These are phyloP conservation scores for Barbus barbus DNA, from an alignment of 2,113 vertebrate genomes.

Conservation along the genomic window DNA sequence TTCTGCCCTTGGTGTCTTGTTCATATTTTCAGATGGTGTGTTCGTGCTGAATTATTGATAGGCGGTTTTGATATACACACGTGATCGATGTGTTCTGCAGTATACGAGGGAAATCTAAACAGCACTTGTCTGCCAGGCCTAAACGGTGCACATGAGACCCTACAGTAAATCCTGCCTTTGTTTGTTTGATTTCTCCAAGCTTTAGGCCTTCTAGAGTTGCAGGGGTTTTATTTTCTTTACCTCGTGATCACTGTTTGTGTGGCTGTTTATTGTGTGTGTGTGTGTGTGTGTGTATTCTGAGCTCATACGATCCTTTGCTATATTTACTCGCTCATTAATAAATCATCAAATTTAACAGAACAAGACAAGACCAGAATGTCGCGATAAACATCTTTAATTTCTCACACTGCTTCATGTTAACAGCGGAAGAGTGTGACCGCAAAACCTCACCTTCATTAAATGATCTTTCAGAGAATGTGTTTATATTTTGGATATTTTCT, in stretches of 20 bases:
- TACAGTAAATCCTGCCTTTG: constrained; percentile 4
- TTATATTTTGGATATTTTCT: constrained; percentile 38
- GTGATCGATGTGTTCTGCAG: background rate
- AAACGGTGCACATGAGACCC: background rate
- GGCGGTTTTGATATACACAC: constrained; percentile 36
- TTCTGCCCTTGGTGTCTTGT: constrained; percentile 40
- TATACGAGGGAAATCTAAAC: constrained; percentile 26
- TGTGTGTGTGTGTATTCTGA: background rate
- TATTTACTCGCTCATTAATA: constrained; percentile 75
- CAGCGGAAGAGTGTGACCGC: background rate
- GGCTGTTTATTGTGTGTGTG: background rate
- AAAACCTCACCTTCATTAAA: constrained; percentile 32
- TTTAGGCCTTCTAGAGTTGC: background rate
- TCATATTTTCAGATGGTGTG: constrained; percentile 48
- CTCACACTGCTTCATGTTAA: constrained; percentile 50
- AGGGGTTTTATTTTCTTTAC: constrained; percentile 11
- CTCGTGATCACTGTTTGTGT: constrained; percentile 26
- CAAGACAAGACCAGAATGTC: constrained; percentile 63
- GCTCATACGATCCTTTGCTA: constrained; percentile 52
- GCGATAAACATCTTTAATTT: constrained; percentile 63
- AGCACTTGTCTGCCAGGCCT: background rate
- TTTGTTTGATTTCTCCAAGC: constrained; percentile 15
- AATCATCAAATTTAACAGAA: constrained; percentile 71
- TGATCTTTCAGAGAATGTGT: constrained; percentile 13
- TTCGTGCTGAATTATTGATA: constrained; percentile 55